Conservation (phyloP, 2,888 invertebrate species). For the Acanthosepion pharaonis region DNA sequence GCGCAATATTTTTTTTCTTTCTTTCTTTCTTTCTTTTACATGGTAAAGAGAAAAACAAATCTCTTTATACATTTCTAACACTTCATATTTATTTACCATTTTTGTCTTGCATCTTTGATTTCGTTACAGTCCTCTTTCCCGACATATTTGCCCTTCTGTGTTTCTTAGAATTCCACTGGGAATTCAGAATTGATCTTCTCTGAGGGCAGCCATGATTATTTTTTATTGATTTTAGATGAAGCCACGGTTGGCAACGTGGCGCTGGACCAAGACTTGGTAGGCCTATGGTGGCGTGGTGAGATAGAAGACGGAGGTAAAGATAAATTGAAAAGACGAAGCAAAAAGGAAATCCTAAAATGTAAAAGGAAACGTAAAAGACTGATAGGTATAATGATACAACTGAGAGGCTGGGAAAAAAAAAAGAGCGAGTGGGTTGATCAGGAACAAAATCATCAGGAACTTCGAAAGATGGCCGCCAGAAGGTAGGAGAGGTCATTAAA, state of each 20-base stretch:
- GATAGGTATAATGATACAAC: no score
- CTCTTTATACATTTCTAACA: not conserved
- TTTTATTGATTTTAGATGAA: not conserved
- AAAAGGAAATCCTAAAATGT: no score
- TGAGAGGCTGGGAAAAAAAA: no score
- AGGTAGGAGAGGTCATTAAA: no score
- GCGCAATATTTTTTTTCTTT: no score
- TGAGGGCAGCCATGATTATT: not conserved
- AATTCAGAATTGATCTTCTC: conserved; percentile 1
- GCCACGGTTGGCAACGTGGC: not conserved
- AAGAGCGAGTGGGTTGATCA: no score
- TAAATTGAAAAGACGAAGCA: no score
- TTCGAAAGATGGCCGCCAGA: no score
- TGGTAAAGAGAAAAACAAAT: not conserved
- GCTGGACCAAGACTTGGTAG: not conserved
- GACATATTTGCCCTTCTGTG: not conserved
- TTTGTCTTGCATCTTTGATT: not conserved
- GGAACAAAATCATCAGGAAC: no score
- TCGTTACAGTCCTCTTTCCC: not conserved
- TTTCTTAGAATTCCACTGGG: not conserved
- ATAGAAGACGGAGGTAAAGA: not conserved
- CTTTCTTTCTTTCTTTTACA: no score
- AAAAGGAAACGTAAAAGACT: no score
- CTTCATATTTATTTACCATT: not conserved
- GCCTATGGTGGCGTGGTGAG: not conserved